Base-by-base conservation (phyloP, 2,888 invertebrate genomes). In the Odontocerum albicorne region DNA sequence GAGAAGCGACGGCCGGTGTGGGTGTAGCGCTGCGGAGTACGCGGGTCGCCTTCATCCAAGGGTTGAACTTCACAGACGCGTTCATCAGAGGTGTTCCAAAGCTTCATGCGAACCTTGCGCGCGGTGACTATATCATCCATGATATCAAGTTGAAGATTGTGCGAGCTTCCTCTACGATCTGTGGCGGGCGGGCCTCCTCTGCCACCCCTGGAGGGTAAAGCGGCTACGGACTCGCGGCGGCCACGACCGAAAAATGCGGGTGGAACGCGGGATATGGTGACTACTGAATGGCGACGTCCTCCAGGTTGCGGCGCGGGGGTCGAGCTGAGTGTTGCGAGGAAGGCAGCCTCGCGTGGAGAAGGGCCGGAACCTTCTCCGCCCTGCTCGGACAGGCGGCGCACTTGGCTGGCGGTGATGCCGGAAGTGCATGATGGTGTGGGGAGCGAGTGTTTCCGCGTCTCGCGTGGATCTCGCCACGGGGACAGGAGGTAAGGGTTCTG, bases 41-140 rank as follows among this genome's bases (percentile, higher is more conserved):
- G 75, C 69, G 53, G 33, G 73, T 57, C 80, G 58, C 79, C 80
- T 62, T 90, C 90, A 63, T 89, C 89, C 3, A 90, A 70, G 0
- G 89, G 86, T 66, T 90, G 89, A 17, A 92, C 88, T 69, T 92
- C 92, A 68, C 90, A 91, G 8, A 92, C 86, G 50, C 84, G 83
- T 69, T 88, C 87, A 65, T 81, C 89, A 56, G 89, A 87, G 1
- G 90, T 90, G 60, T 87, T 89, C 89, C 90, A 91, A 66, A 92
- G 81, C 66, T 90, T 90, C 83, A 92, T 85, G 57, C 90, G 84
- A 0, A 90, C 83, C 77, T 91, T 91, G 44, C 89, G 81, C 10
- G 90, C 88, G 65, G 87, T 86, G 10, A 91, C 87, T 59, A 92
- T 92, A 66, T 92, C 90, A 65, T 92, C 92, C 91, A 92, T 91